Percentiles rank a stretch among this genome's conserved stretches.
These are phyloP conservation scores for Apistogramma diplotaenia DNA, from an alignment of 2,113 vertebrate genomes.

Conservation along the genomic window DNA sequence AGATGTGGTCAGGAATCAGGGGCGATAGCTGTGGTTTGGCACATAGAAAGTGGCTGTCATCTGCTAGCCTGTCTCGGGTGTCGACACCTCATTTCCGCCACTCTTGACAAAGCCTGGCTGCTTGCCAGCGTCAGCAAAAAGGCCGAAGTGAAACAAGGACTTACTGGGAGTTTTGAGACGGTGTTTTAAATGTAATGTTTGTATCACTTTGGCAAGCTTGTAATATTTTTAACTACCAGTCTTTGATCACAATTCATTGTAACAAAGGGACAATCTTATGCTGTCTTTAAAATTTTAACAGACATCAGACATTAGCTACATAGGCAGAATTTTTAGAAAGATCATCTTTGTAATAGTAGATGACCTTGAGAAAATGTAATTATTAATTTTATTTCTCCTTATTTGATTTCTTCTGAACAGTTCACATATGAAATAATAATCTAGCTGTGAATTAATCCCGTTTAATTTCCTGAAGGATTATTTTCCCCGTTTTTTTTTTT, in stretches of 20 bases:
- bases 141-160: background rate
- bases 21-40: slow-evolving; percentile 21
- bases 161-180: background rate
- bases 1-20: background rate
- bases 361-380: background rate
- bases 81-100: slow-evolving; percentile 43
- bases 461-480: slow-evolving; percentile 6
- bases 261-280: background rate
- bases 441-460: background rate
- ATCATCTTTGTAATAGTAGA: background rate
- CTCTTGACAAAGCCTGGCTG: background rate
- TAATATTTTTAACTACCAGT: background rate
- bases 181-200: background rate
- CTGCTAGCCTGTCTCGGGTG: slow-evolving; percentile 24
- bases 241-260: background rate
- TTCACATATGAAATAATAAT: background rate
- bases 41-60: background rate
- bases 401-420: background rate
- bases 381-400: background rate
- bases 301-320: background rate
- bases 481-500: slow-evolving; percentile 7
- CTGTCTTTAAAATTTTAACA: background rate
- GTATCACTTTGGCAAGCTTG: background rate
- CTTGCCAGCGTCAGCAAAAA: background rate
- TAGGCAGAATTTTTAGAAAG: background rate